These are phyloP conservation scores for Baccha elongata DNA, from an alignment of 2,888 invertebrate genomes.

Conservation along the genomic window DNA sequence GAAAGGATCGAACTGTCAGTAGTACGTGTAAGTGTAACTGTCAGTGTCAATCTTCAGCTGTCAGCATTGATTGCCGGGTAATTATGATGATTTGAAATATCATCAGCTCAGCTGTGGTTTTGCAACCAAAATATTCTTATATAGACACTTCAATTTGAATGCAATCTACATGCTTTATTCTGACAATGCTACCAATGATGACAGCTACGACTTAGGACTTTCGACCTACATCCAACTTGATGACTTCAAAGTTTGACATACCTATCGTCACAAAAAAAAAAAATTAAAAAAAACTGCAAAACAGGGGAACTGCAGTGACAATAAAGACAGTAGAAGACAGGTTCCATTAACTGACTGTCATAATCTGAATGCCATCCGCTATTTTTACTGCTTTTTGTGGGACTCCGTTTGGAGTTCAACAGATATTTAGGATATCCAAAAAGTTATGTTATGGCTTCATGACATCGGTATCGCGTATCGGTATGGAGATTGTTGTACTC, in stretches of 20 bases:
- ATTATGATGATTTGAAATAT: constrained; percentile 70
- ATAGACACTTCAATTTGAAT: constrained; percentile 51
- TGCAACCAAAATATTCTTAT: constrained; percentile 35
- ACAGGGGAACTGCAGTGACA: constrained; percentile 49
- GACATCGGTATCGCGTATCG: constrained; percentile 27
- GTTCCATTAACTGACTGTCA: constrained; percentile 71
- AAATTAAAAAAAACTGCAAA: constrained; percentile 15
- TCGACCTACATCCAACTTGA: constrained; percentile 56
- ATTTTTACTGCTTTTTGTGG: constrained; percentile 18
- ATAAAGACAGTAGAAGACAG: constrained; percentile 59
- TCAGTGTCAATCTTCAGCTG: constrained; percentile 58
- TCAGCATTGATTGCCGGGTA: constrained; percentile 66
- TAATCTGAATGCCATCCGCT: constrained; percentile 64
- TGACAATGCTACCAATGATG: constrained; percentile 8
- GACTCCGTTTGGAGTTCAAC: constrained; percentile 23
- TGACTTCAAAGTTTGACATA: constrained; percentile 32
- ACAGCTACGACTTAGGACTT: constrained; percentile 16
- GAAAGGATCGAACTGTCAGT: constrained; percentile 22
- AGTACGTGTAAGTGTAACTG: constrained; percentile 13
- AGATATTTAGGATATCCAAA: constrained; percentile 25
- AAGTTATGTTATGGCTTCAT: constrained; percentile 20
- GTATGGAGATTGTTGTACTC: neutral
- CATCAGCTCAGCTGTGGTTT: constrained; percentile 41
- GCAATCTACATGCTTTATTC: constrained; percentile 21
- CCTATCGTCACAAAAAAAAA: constrained; percentile 1